Conservation (phyloP, 2,797 vertebrate species). For the Arrhamphus sclerolepis region DNA sequence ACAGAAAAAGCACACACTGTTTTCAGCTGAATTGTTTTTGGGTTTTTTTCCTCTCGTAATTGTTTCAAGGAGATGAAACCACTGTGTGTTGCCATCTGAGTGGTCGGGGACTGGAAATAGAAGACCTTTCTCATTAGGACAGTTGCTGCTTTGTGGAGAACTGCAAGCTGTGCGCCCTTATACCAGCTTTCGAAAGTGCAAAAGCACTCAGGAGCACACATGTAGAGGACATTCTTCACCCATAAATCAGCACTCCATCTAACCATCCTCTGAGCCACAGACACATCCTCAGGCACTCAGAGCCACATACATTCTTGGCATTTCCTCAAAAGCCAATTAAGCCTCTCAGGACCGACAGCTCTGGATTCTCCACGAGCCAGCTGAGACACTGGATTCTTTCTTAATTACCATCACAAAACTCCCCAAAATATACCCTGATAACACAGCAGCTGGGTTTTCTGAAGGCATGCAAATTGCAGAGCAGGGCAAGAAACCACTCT, state of each 20-base stretch:
- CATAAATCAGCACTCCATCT: constrained; percentile 16
- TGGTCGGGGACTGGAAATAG: not conserved
- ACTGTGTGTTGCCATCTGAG: too few species aligned
- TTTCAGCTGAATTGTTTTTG: too few species aligned
- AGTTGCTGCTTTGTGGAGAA: constrained; percentile 20
- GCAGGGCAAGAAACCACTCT: not conserved
- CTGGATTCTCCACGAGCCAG: constrained; percentile 38
- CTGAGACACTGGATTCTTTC: constrained; percentile 32
- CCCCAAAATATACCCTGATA: constrained; percentile 19
- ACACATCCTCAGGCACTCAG: constrained; percentile 48
- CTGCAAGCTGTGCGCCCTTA: not conserved
- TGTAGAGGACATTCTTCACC: constrained; percentile 9
- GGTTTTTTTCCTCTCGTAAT: too few species aligned
- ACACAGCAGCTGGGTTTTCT: constrained; percentile 22
- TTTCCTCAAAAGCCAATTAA: constrained; percentile 64
- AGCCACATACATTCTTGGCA: constrained; percentile 68
- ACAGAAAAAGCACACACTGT: not conserved
- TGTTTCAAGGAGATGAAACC: too few species aligned
- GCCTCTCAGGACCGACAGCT: constrained; percentile 35
- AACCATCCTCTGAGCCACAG: constrained; percentile 37
- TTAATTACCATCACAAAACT: constrained; percentile 54
- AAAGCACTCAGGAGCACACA: constrained; percentile 12
- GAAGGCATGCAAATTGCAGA: constrained; percentile 8
- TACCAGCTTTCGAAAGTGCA: constrained; percentile 16
- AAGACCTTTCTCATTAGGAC: constrained; percentile 3